phyloP scores from a whole-genome alignment of 2,797 vertebrate species.

The Artibeus lituratus region DNA sequence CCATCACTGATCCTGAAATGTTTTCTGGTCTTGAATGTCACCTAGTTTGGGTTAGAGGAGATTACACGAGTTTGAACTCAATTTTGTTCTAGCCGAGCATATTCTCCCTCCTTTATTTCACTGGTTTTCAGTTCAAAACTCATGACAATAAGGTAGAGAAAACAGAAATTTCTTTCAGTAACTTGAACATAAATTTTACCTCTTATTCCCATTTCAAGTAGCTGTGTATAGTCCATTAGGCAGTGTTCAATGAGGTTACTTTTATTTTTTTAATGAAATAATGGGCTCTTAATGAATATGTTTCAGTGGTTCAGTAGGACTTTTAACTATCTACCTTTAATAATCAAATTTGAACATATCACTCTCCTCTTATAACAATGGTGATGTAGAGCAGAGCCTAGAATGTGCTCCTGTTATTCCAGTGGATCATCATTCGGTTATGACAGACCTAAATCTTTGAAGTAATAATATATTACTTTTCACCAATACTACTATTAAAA shows the following conservation, averaged over 20 bases:
- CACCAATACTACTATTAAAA: neutral
- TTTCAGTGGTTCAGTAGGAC: neutral
- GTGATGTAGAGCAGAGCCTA: neutral
- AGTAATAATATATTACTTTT: neutral
- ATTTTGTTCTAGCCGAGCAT: neutral
- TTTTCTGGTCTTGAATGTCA: neutral
- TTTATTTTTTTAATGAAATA: neutral
- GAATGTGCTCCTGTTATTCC: neutral
- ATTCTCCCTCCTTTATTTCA: neutral
- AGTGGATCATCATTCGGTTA: neutral
- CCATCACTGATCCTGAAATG: neutral
- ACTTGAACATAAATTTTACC: neutral
- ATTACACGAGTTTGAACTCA: neutral
- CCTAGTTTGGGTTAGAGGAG: neutral
- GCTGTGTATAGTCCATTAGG: neutral
- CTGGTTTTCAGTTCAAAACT: slow-evolving; percentile 23
- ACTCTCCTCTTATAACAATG: neutral
- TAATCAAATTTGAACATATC: neutral
- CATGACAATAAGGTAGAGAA: neutral
- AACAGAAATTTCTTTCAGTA: neutral
- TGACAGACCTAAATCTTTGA: neutral
- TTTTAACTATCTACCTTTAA: neutral
- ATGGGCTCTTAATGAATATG: neutral
- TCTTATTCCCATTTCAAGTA: neutral
- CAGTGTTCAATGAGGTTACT: neutral